A percentile compares a stretch with the other conserved stretches of the same genome.
Evolutionary conservation across 2,113 vertebrate genomes (phyloP).

Genomic region (Taurulus bubalis): DNA sequence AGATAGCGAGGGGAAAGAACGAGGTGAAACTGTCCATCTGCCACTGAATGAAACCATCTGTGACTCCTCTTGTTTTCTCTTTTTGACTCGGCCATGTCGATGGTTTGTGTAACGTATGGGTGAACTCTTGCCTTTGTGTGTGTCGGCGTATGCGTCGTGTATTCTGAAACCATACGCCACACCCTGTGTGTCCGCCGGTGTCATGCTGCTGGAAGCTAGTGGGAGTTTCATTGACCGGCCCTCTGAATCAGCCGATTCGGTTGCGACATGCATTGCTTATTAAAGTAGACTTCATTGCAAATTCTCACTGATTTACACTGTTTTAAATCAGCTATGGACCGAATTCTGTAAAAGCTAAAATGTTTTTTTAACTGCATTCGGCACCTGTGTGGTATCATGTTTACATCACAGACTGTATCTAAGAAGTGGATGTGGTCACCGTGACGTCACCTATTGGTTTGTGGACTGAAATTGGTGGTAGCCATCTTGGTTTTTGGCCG

Average conservation of each 20-base stretch:
- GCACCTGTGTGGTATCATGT: neutral
- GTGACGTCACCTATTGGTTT: too few species aligned
- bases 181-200: constrained; percentile 40
- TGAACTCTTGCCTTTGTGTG: constrained; percentile 30
- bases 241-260: constrained; percentile 49
- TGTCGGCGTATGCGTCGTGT: constrained; percentile 12
- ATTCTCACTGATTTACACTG: neutral
- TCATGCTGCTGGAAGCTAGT: constrained; percentile 38
- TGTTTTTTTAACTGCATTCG: neutral
- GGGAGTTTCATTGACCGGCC: constrained; percentile 38
- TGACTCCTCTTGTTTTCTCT: constrained; percentile 17
- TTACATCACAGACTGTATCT: neutral
- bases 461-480: too few species aligned
- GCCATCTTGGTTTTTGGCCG: too few species aligned
- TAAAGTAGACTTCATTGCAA: constrained; percentile 1
- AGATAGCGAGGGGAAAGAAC: constrained; percentile 3
- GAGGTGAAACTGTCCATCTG: constrained; percentile 56
- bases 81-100: constrained; percentile 27
- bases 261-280: constrained; percentile 9
- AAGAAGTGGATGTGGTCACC: too few species aligned
- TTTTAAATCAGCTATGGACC: neutral
- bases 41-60: constrained; percentile 63
- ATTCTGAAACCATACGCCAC: constrained; percentile 58
- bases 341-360: neutral
- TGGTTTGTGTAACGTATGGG: neutral